phyloP scores from a whole-genome alignment of 1,140 invertebrate genomes.

The Conopomorpha cramerella region DNA sequence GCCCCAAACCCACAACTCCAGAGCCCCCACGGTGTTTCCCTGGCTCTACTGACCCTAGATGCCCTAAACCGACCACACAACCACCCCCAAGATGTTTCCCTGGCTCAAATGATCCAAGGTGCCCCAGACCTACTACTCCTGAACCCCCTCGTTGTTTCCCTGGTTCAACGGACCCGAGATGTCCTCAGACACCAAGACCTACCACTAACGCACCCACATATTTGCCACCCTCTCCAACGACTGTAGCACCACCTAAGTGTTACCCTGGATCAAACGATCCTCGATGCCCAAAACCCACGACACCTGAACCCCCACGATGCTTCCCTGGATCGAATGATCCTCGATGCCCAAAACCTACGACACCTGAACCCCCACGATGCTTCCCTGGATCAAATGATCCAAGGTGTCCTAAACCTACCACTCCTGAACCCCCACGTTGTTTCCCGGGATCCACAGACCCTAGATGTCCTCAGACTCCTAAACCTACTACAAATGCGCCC shows the following conservation, averaged over 20 bases:
- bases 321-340: constrained; percentile 28
- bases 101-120: constrained; percentile 32
- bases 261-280: constrained; percentile 32
- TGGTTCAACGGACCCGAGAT: constrained; percentile 31
- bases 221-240: constrained; percentile 17
- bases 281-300: constrained; percentile 28
- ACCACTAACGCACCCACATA: constrained; percentile 11
- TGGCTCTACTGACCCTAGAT: constrained; percentile 52
- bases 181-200: constrained; percentile 15
- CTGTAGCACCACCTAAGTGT: constrained; percentile 13
- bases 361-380: constrained; percentile 14
- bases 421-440: too few species aligned
- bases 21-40: constrained; percentile 37
- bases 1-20: constrained; percentile 24
- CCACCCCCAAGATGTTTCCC: constrained; percentile 13
- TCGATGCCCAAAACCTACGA: constrained; percentile 26
- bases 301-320: constrained; percentile 12
- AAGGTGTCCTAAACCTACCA: constrained; percentile 13
- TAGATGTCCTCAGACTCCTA: too few species aligned
- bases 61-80: constrained; percentile 26
- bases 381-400: constrained; percentile 28
- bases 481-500: too few species aligned
- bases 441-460: too few species aligned
- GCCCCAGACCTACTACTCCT: constrained; percentile 17
- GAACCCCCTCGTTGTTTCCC: constrained; percentile 8